A percentile compares a stretch with the other conserved stretches of the same genome.
Conservation (phyloP, 2,113 vertebrate species). For the Thinocorus orbignyianus region DNA sequence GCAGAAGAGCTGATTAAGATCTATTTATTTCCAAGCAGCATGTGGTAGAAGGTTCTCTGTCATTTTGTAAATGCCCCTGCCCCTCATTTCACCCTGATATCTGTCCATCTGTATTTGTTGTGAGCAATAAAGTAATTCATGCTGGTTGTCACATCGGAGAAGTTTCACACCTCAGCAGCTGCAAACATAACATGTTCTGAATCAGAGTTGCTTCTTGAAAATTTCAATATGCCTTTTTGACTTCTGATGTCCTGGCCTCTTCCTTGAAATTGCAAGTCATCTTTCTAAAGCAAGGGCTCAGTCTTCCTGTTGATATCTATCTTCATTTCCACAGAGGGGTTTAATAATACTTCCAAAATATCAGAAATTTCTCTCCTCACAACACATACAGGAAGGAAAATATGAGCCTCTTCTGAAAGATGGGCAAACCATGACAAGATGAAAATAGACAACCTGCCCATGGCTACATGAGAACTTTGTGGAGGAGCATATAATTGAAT, state of each 20-base stretch:
- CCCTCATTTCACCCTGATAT: conserved; percentile 38
- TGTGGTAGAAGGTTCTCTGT: neutral
- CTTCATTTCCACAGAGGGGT: neutral
- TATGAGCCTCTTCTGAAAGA: neutral
- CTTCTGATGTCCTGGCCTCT: neutral
- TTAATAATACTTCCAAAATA: neutral
- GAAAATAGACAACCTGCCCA: neutral
- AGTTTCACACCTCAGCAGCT: conserved; percentile 41
- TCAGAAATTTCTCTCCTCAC: neutral
- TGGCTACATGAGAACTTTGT: neutral
- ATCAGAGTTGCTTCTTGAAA: neutral
- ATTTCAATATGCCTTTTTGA: conserved; percentile 31
- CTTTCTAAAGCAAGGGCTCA: neutral
- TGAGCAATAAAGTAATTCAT: neutral
- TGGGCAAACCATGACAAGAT: neutral
- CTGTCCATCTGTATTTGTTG: conserved; percentile 50
- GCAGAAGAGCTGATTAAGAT: conserved; percentile 8
- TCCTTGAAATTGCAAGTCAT: conserved; percentile 23
- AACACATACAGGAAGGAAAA: neutral
- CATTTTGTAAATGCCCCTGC: conserved; percentile 4
- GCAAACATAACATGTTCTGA: conserved; percentile 32
- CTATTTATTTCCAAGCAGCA: neutral
- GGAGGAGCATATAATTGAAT: neutral
- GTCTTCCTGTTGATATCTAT: neutral
- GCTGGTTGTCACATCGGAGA: neutral